Evolutionary conservation across 2,113 vertebrate species (phyloP), one percentile per base, ranked within the genome.

Genomic region (Caretta caretta): DNA sequence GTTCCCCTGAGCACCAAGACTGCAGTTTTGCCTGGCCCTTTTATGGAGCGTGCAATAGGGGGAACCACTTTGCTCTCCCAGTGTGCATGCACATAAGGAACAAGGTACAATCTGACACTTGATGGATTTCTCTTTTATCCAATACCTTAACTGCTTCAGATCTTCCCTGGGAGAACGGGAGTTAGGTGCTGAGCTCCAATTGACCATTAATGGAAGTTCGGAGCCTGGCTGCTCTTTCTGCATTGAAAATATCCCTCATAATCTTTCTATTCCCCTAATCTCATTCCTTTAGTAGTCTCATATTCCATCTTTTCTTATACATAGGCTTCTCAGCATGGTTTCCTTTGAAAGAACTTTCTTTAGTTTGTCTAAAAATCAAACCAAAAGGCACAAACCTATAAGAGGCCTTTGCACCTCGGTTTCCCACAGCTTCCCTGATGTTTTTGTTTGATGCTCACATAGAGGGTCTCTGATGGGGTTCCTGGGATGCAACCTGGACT

Each of bases 161-260:
- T 91, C 8, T 84, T 80, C 81, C 86, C 65, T 51, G 4, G 16
- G 31, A 65, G 59, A 86, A 54, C 38, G 53, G 46, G 83, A 62
- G 46, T 89, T 94, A 95, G 76, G 85, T 59, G 80, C 5, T 89
- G 35, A 87, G 22, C 6, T 94, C 80, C 83, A 16, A 56, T 65
- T 81, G 83, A 80, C 59, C 86, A 89, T 94, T 92, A 93, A 92
- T 93, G 90, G 54, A 94, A 87, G 50, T 83, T 83, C 48, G 27
- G 59, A 89, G 65, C 90, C 46, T 94, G 87, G 89, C 87, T 95
- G 69, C 53, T 80, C 54, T 81, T 78, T 91, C 13, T 65, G 29
- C 42, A 93, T 81, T 54, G 59, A 95, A 93, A 89, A 84, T 75
- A 16, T 90, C 50, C 42, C 90, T 51, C 78, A 24, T 87, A 93